Evolutionary conservation across 2,113 vertebrate species (phyloP), one percentile per base, ranked within the genome.

Genomic region (Eidolon helvum): DNA sequence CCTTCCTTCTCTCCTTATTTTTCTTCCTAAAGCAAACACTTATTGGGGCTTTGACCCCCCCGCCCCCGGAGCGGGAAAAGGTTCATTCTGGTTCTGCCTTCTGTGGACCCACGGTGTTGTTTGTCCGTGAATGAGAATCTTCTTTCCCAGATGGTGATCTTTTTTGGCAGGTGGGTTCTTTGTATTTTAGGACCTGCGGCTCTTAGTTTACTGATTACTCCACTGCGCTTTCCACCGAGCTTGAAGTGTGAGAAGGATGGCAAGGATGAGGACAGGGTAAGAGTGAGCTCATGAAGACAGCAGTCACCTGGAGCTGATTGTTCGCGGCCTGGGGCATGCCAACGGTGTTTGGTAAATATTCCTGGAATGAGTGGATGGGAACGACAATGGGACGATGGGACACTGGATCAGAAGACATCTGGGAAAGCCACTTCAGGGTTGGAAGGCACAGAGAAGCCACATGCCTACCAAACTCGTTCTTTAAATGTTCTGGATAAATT

Each of bases 401-500:
- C 10, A 12, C 59, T 55, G 75, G n/a, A 7, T 53, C 84, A 45
- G 43, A 33, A 77, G 53, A 33, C 26, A 28, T 50, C 6, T 7
- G 2, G 7, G 16, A 7, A 38, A 66, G 33, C 2, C 35, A 33
- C 6, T 10, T 68, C 7, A 50, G 65, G 45, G 28, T 7, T 48
- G 48, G 45, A 57, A 87, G 38, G 68, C 10, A 26, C 4, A 59
- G 45, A 57, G 43, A 91, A 83, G 48, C 33, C 45, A 68, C 90
- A 50, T 59, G 78, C 11, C 78, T 38, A 55, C 30, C 45, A 66
- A 71, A 66, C 4, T n/a, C 63, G 33, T 78, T 74, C 90, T 50
- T 78, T 21, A 86, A 92, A 87, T 57, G 26, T 66, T 94, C n/a
- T 50, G 53, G 24, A 50, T 40, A 82, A 57, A 45, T 89, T 88